phyloP scores from a whole-genome alignment of 2,113 vertebrate genomes.

The Terrapene triunguis region DNA sequence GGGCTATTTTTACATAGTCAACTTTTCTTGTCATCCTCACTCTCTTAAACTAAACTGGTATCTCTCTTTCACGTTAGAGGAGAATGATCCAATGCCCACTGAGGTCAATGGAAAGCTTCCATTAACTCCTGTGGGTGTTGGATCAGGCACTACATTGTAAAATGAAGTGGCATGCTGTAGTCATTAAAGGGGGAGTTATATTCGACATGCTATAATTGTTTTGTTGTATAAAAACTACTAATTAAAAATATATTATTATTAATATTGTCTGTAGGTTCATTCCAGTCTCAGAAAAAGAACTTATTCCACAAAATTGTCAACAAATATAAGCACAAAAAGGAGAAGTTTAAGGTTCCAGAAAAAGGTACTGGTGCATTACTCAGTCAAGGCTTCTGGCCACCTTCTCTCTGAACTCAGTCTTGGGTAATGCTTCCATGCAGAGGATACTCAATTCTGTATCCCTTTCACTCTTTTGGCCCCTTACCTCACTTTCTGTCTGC shows the following conservation, averaged over 20 bases:
- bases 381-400: constrained; percentile 65
- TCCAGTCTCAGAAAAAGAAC: constrained; percentile 95
- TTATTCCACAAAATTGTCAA: constrained; percentile 97
- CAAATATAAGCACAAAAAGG: constrained; percentile 96
- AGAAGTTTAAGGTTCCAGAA: constrained; percentile 90
- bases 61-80: not conserved
- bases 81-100: not conserved
- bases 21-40: not conserved
- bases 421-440: not conserved
- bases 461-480: not conserved
- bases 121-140: not conserved
- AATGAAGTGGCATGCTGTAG: not conserved
- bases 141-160: not conserved
- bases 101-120: not conserved
- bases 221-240: constrained; percentile 9
- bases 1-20: not conserved
- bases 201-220: constrained; percentile 38
- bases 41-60: not conserved
- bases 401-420: constrained; percentile 47
- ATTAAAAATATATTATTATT: constrained; percentile 80
- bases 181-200: constrained; percentile 16
- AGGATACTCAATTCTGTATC: not conserved
- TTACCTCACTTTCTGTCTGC: constrained; percentile 47
- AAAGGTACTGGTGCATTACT: constrained; percentile 85
- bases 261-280: constrained; percentile 90